phyloP scores from a whole-genome alignment of 2,113 vertebrate species.

The Sphaerodactylus townsendi region DNA sequence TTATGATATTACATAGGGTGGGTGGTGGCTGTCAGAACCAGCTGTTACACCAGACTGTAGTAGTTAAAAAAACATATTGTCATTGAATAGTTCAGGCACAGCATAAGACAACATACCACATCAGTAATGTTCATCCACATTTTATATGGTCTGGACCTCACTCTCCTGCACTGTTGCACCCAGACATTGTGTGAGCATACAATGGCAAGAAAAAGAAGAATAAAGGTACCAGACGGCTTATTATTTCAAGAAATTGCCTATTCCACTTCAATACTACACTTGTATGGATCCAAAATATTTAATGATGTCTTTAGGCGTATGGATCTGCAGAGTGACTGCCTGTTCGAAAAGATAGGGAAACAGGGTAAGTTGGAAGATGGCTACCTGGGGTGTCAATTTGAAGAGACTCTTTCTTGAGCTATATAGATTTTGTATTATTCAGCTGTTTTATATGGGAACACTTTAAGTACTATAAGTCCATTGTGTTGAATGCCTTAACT shows the following conservation, averaged over 20 bases:
- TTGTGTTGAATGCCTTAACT: too few species aligned
- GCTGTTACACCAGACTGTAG: too few species aligned
- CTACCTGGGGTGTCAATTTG: too few species aligned
- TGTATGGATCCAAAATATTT: background rate
- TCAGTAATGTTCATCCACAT: background rate
- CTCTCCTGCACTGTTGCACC: background rate
- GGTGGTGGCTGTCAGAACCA: too few species aligned
- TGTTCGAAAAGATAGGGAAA: too few species aligned
- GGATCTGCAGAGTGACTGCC: background rate
- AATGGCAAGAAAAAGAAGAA: background rate
- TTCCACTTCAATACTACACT: background rate
- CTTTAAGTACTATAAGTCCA: too few species aligned
- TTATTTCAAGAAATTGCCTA: background rate
- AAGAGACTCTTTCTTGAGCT: conserved; percentile 16
- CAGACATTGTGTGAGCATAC: background rate
- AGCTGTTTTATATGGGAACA: too few species aligned
- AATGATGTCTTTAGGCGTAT: background rate
- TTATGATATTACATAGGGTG: background rate
- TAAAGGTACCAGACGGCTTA: background rate
- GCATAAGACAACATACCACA: background rate
- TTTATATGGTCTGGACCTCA: too few species aligned
- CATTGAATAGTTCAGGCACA: background rate
- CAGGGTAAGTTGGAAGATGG: too few species aligned
- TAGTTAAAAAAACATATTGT: too few species aligned
- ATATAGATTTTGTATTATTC: conserved; percentile 23